phyloP scores from a whole-genome alignment of 2,797 vertebrate genomes.

The Alfaro cultratus region DNA sequence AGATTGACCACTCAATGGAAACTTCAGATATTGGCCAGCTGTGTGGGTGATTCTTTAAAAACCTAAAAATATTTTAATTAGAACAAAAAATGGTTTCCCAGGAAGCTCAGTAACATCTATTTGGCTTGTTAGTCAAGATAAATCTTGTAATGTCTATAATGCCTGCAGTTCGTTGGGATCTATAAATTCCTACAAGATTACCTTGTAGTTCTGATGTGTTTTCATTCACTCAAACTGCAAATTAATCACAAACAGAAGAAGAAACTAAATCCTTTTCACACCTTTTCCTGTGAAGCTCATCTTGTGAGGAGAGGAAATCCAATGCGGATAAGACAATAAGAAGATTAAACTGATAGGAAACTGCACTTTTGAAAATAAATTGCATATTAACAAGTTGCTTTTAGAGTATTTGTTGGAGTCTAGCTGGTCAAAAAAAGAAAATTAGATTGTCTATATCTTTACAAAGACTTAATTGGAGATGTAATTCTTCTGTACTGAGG shows the following conservation, averaged over 20 bases:
- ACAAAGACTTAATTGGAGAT: constrained; percentile 22
- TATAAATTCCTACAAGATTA: background rate
- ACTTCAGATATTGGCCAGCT: background rate
- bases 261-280: constrained; percentile 26
- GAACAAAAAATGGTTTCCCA: background rate
- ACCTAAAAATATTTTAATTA: background rate
- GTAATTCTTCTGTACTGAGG: constrained; percentile 9
- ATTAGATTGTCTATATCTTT: background rate
- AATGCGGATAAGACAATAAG: constrained; percentile 33
- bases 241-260: constrained; percentile 37
- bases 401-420: constrained; percentile 21
- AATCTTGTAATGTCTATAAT: background rate
- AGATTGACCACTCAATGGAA: background rate
- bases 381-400: constrained; percentile 8
- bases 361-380: constrained; percentile 23
- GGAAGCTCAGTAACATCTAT: background rate
- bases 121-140: background rate
- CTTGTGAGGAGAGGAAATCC: constrained; percentile 27
- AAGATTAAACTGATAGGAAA: constrained; percentile 20
- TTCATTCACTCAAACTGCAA: constrained; percentile 22
- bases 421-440: constrained; percentile 6
- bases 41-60: background rate
- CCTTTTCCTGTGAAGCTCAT: constrained; percentile 26
- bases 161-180: background rate
- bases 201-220: constrained; percentile 4